Evolutionary conservation across 1,140 invertebrate genomes (phyloP).

Genomic region (Nixonia krombeini): DNA sequence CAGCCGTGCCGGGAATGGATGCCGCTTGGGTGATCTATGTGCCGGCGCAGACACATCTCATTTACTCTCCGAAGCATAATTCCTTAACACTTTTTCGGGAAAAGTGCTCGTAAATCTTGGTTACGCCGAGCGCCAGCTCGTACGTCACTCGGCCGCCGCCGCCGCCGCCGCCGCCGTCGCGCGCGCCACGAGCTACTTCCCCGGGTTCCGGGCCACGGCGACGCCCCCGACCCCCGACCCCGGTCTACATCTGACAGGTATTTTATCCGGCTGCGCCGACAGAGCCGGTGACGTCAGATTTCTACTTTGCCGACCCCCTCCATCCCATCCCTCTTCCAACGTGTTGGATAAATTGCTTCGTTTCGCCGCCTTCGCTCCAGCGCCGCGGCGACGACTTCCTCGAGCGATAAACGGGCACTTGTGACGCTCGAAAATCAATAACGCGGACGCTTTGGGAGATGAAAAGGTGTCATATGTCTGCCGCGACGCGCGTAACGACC

Average conservation of each 20-base stretch:
- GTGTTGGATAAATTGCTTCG: conserved; percentile 7
- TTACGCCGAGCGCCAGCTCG: conserved; percentile 50
- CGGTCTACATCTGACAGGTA: conserved; percentile 19
- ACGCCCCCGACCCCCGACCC: conserved; percentile 7
- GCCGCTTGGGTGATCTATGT: conserved; percentile 66
- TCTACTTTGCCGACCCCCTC: background rate
- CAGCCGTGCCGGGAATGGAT: conserved; percentile 61
- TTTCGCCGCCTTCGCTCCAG: background rate
- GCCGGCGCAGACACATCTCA: conserved; percentile 67
- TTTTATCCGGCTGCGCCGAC: conserved; percentile 10
- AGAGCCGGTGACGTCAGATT: conserved; percentile 11
- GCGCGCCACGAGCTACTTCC: background rate
- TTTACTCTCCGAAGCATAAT: conserved; percentile 68
- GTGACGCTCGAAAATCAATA: conserved; percentile 10
- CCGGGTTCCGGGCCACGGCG: background rate
- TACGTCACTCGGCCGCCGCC: conserved; percentile 18
- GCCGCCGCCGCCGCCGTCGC: background rate
- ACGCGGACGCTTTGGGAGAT: conserved; percentile 1
- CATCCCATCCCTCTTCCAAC: background rate
- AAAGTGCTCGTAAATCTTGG: conserved; percentile 66
- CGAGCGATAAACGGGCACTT: background rate
- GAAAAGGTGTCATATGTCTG: conserved; percentile 9
- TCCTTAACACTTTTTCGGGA: conserved; percentile 68
- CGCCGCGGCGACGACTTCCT: conserved; percentile 2
- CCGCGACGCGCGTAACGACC: background rate